Evolutionary conservation across 2,888 invertebrate species (phyloP).

Genomic region (Encarsia formosa): DNA sequence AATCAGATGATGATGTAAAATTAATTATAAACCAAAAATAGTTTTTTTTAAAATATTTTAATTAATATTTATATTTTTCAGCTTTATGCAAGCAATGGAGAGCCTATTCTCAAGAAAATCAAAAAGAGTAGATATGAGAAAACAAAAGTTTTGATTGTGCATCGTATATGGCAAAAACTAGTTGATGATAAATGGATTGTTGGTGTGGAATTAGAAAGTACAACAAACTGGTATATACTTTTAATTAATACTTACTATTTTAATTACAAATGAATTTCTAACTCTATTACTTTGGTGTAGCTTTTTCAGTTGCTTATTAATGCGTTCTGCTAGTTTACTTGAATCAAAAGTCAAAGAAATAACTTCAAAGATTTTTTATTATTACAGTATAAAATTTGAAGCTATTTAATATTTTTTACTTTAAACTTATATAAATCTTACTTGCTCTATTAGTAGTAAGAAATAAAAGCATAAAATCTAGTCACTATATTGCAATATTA

Average conservation of each 20-base stretch:
- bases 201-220: constrained; percentile 41
- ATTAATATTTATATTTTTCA: constrained; percentile 26
- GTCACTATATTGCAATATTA: too few relatives aligned
- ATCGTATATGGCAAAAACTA: constrained; percentile 42
- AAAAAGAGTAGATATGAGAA: constrained; percentile 11
- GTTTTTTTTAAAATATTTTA: background rate
- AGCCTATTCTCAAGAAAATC: constrained; percentile 35
- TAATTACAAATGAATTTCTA: background rate
- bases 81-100: constrained; percentile 36
- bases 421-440: too few relatives aligned
- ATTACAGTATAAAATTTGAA: too few relatives aligned
- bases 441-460: too few relatives aligned
- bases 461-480: too few relatives aligned
- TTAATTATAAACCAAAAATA: background rate
- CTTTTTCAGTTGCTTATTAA: too few relatives aligned
- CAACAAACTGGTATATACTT: constrained; percentile 37
- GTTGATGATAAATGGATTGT: constrained; percentile 46
- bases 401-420: too few relatives aligned
- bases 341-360: too few relatives aligned
- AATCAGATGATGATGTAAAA: constrained; percentile 40
- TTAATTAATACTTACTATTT: background rate
- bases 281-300: too few relatives aligned
- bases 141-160: constrained; percentile 29
- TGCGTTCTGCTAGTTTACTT: too few relatives aligned
- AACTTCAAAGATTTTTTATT: too few relatives aligned